These are phyloP conservation scores for Paramormyrops hopkinsi DNA, from an alignment of 2,797 vertebrate species.

Conservation along the genomic window DNA sequence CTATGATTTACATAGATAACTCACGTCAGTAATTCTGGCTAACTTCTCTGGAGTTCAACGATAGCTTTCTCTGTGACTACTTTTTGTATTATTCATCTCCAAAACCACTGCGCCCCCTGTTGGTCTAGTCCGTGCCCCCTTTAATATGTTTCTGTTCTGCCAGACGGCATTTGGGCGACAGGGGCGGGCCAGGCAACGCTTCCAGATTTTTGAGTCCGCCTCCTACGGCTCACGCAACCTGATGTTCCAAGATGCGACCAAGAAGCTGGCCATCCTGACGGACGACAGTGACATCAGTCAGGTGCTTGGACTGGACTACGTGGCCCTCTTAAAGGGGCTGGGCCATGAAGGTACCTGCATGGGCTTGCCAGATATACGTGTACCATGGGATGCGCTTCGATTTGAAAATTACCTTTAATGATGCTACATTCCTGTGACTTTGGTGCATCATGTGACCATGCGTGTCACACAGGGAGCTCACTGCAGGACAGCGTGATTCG, in stretches of 20 bases:
- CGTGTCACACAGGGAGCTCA: constrained; percentile 68
- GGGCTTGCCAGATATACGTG: neutral
- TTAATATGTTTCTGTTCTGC: neutral
- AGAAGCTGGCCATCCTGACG: constrained; percentile 60
- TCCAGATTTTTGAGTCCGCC: constrained; percentile 75
- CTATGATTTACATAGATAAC: neutral
- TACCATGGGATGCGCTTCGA: neutral
- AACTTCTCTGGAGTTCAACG: neutral
- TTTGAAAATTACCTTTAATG: neutral
- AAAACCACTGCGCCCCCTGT: neutral
- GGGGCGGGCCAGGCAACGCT: constrained; percentile 64
- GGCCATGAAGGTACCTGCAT: constrained; percentile 78
- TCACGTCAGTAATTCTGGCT: neutral
- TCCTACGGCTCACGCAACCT: constrained; percentile 68
- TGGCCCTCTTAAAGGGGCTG: constrained; percentile 81
- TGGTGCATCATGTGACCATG: neutral
- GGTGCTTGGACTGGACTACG: constrained; percentile 79
- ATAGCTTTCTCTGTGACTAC: neutral
- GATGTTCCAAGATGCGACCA: constrained; percentile 73
- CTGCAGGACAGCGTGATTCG: constrained; percentile 81
- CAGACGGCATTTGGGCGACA: constrained; percentile 73
- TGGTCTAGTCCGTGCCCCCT: neutral
- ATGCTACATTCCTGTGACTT: neutral
- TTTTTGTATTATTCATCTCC: neutral
- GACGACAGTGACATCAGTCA: constrained; percentile 71